phyloP scores from a whole-genome alignment of 2,888 invertebrate species.

The Mycalesis mineus region DNA sequence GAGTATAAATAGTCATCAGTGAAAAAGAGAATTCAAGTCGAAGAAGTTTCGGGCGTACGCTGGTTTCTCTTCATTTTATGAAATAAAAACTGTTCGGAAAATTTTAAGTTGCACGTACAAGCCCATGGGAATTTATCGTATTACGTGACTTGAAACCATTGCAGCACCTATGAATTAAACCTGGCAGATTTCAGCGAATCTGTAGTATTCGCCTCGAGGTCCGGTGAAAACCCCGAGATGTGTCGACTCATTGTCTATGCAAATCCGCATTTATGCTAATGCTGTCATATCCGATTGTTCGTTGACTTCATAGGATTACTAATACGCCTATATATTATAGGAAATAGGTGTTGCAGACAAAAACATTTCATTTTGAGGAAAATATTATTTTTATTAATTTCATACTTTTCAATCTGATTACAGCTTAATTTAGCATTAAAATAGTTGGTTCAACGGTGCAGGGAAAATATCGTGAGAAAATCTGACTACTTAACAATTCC shows the following conservation, averaged over 20 bases:
- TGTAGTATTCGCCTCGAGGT: background rate
- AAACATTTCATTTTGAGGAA: background rate
- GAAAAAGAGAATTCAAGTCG: no score
- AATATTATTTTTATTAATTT: background rate
- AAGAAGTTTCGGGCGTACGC: no score
- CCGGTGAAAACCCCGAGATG: constrained; percentile 55
- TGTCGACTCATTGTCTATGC: constrained; percentile 32
- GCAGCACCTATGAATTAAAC: background rate
- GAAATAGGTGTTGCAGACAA: background rate
- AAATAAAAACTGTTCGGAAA: no score
- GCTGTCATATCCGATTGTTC: constrained; percentile 42
- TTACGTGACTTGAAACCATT: background rate
- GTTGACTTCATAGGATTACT: constrained; percentile 18
- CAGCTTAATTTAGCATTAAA: no score
- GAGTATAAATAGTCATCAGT: no score
- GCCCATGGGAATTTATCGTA: background rate
- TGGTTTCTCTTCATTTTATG: no score
- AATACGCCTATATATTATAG: constrained; percentile 1
- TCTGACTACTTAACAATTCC: no score
- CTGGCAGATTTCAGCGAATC: constrained; percentile 7
- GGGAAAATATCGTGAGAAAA: no score
- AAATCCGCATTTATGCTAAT: constrained; percentile 32
- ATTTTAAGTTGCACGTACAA: background rate
- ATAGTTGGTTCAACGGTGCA: no score
- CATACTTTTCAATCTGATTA: no score